Conservation (phyloP, 2,113 vertebrate species). For the Osmerus eperlanus region DNA sequence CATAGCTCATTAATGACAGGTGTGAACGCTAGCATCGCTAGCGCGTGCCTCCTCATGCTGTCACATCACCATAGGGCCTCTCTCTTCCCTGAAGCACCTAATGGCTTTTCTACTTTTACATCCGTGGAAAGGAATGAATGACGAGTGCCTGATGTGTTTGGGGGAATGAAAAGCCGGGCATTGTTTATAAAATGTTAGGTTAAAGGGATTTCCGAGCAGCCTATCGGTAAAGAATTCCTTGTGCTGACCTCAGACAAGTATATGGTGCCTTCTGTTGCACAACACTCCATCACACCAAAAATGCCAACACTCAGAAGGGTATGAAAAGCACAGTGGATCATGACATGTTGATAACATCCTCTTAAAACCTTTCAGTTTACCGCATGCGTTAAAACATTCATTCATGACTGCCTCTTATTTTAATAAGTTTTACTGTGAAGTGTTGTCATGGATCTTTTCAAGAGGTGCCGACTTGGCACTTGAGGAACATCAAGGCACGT, state of each 20-base stretch:
- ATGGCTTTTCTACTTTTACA: too few relatives aligned
- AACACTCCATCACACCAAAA: not conserved
- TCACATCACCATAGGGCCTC: conserved; percentile 64
- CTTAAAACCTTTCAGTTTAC: not conserved
- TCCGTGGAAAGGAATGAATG: too few relatives aligned
- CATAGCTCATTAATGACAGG: conserved; percentile 68
- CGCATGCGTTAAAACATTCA: not conserved
- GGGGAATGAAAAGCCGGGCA: not conserved
- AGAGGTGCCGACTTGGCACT: not conserved
- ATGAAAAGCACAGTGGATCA: not conserved
- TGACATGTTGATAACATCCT: not conserved
- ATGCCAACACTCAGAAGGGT: not conserved
- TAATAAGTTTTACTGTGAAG: too few relatives aligned
- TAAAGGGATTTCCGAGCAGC: too few relatives aligned
- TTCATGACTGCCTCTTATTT: not conserved
- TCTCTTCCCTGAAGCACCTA: conserved; percentile 3
- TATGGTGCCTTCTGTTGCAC: not conserved
- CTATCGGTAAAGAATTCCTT: too few relatives aligned
- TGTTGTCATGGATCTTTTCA: not conserved
- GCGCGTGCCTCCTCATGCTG: conserved; percentile 22
- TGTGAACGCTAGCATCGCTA: conserved; percentile 23
- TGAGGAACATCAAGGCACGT: not conserved
- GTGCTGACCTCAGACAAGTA: not conserved
- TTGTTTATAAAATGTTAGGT: too few relatives aligned
- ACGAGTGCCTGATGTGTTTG: not conserved